Conservation (phyloP, 2,113 vertebrate genomes). For the Catharus fuscescens region DNA sequence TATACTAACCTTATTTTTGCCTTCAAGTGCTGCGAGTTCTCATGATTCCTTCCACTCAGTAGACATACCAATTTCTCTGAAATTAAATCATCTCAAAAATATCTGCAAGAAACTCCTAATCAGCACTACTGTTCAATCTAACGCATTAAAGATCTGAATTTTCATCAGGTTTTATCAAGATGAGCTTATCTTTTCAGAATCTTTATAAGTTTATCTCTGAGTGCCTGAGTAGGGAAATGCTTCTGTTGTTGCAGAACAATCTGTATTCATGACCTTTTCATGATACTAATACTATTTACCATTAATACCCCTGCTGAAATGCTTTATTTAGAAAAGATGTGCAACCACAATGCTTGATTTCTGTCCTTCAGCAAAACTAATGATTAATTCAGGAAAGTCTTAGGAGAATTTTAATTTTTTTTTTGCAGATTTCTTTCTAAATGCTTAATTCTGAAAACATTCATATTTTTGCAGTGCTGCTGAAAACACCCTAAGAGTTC, state of each 20-base stretch:
- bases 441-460: background rate
- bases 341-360: background rate
- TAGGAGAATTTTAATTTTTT: background rate
- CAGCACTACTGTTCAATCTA: background rate
- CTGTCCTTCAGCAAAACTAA: background rate
- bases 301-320: background rate
- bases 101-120: background rate
- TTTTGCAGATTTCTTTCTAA: background rate
- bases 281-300: background rate
- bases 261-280: background rate
- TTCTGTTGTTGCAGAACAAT: background rate
- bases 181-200: background rate
- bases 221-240: background rate
- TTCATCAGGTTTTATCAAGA: background rate
- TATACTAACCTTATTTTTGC: background rate
- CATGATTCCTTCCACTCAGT: background rate
- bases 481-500: background rate
- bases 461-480: background rate
- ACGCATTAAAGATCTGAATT: background rate
- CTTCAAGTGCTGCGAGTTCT: background rate
- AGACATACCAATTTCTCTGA: background rate
- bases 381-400: background rate
- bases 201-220: background rate
- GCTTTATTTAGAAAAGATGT: background rate
- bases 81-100: background rate